A percentile compares a stretch with the other conserved stretches of the same genome.
phyloP scores from a whole-genome alignment of 2,113 vertebrate genomes.

The Maccullochella peelii region DNA sequence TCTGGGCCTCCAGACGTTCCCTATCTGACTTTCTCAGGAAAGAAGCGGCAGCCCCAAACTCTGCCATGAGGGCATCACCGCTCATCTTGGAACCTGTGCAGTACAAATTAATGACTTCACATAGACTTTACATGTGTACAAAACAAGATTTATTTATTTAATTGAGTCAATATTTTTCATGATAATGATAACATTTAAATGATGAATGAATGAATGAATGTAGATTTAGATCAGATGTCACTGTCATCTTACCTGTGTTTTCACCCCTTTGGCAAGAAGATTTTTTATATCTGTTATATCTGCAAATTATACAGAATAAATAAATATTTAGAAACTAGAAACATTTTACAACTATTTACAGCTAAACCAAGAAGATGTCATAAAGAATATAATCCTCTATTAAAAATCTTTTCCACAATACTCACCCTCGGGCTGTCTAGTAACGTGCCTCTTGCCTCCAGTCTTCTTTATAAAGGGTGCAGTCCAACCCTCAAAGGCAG shows the following conservation, averaged over 20 bases:
- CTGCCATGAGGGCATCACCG: neutral
- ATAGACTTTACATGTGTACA: neutral
- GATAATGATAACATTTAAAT: neutral
- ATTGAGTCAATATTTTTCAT: neutral
- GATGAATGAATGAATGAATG: no score
- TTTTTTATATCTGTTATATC: neutral
- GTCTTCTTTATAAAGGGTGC: neutral
- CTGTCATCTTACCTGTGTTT: neutral
- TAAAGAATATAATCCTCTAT: neutral
- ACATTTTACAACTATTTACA: neutral
- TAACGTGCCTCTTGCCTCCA: neutral
- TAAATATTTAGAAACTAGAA: neutral
- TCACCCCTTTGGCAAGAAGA: neutral
- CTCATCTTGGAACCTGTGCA: neutral
- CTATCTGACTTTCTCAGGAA: constrained; percentile 10
- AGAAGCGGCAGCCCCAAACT: neutral
- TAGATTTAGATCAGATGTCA: neutral
- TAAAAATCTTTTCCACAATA: neutral
- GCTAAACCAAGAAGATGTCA: neutral
- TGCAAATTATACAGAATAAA: neutral
- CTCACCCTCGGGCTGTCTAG: constrained; percentile 17
- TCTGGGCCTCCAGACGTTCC: constrained; percentile 9
- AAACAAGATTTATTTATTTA: neutral
- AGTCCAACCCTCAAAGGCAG: neutral
- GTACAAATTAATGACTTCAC: neutral